Percentiles rank a stretch among this genome's conserved stretches.
These are phyloP conservation scores for Eurois occulta DNA, from an alignment of 2,888 invertebrate genomes.

Conservation along the genomic window DNA sequence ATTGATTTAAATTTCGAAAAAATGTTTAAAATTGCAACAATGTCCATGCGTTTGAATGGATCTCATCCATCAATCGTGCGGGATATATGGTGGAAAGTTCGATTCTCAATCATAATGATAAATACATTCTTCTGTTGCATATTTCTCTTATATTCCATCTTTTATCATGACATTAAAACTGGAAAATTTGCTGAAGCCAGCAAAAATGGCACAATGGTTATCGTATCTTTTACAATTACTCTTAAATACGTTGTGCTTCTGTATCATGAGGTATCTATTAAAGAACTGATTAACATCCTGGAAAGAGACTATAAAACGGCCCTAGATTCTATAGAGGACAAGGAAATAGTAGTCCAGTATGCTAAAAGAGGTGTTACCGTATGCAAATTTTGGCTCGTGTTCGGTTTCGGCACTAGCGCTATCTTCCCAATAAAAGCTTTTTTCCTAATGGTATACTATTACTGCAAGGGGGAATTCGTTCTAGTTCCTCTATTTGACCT, in stretches of 20 bases:
- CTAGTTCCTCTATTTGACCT: slow-evolving; percentile 78
- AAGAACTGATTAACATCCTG: slow-evolving; percentile 70
- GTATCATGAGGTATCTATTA: slow-evolving; percentile 69
- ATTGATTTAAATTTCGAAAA: slow-evolving; percentile 70
- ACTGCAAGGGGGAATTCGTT: slow-evolving; percentile 70
- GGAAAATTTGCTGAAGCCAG: slow-evolving; percentile 74
- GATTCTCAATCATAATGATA: slow-evolving; percentile 61
- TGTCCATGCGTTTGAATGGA: slow-evolving; percentile 70
- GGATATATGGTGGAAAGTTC: slow-evolving; percentile 68
- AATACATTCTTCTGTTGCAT: slow-evolving; percentile 48
- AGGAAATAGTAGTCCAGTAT: slow-evolving; percentile 71
- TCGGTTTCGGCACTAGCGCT: slow-evolving; percentile 66
- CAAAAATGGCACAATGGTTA: slow-evolving; percentile 76
- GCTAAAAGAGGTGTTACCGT: slow-evolving; percentile 72
- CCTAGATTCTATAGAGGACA: slow-evolving; percentile 69
- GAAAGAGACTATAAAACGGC: slow-evolving; percentile 76
- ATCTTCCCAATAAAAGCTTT: slow-evolving; percentile 78
- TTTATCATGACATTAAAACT: slow-evolving; percentile 71
- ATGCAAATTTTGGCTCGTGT: slow-evolving; percentile 75
- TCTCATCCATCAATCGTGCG: slow-evolving; percentile 71
- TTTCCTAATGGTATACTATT: slow-evolving; percentile 73
- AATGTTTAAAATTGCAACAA: slow-evolving; percentile 69
- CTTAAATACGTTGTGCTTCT: slow-evolving; percentile 76
- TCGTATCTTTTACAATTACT: slow-evolving; percentile 73
- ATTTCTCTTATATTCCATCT: slow-evolving; percentile 72